A percentile compares a stretch with the other conserved stretches of the same genome.
phyloP scores from a whole-genome alignment of 2,113 vertebrate genomes.

The Phalacrocorax aristotelis region DNA sequence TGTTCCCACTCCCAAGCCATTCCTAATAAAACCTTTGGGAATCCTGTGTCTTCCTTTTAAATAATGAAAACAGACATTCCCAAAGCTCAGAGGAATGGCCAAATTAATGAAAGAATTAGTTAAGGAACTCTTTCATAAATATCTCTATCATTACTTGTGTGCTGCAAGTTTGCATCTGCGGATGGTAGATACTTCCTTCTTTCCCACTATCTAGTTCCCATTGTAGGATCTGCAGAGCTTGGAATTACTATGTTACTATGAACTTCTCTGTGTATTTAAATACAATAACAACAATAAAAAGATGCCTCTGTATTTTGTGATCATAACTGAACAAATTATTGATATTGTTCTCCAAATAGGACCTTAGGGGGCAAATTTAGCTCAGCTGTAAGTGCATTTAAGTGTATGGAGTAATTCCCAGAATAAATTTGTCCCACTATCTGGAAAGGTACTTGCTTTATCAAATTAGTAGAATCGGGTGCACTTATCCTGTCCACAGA shows the following conservation, averaged over 20 bases:
- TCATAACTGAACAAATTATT: background rate
- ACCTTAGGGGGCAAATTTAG: conserved; percentile 1
- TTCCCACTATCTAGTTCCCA: background rate
- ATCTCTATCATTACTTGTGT: background rate
- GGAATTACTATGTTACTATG: background rate
- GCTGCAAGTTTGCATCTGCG: background rate
- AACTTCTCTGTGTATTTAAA: background rate
- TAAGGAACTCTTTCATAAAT: background rate
- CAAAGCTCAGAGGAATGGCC: background rate
- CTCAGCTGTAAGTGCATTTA: background rate
- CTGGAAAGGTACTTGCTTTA: conserved; percentile 25
- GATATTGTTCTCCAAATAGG: background rate
- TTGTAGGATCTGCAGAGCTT: background rate
- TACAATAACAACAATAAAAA: background rate
- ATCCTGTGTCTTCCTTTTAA: background rate
- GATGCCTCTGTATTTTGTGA: background rate
- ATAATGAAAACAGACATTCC: background rate
- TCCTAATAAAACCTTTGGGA: background rate
- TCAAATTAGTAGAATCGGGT: conserved; percentile 1
- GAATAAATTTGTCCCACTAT: background rate
- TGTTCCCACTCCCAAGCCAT: background rate
- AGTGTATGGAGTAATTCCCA: conserved; percentile 25
- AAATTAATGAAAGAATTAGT: background rate
- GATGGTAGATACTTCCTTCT: background rate
- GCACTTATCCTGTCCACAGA: background rate